Evolutionary conservation across 92 coral and sea anemone genomes (phyloP), one percentile per base, ranked within the genome.

Genomic region (Phenganax marumi): DNA sequence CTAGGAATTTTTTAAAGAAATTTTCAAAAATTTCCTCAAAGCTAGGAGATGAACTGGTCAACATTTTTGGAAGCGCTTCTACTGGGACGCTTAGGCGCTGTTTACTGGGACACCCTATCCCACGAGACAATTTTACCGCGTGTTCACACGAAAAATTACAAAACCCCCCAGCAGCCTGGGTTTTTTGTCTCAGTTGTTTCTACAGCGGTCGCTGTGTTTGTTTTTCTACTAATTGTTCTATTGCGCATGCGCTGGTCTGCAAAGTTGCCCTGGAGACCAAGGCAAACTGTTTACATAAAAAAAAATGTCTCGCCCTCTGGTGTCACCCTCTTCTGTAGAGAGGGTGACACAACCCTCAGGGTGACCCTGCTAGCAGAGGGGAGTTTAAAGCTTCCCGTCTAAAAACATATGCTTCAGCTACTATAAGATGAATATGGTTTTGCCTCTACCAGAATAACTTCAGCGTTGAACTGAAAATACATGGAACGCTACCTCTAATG

Each of bases 211-310:
- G 65, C 1, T 18, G 23, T 58, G 65, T 12, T 55, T 12, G 18
- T 12, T n/a, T 12, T 55, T 55, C 61, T 55, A 55, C 7, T 55
- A n/a, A 33, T 1, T 33, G 43, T 33, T 55, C 61, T 55, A 55
- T 55, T 55, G 16, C 61, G 2, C 61, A 55, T 55, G 61, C 61
- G 61, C 61, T 55, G 61, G 18, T 55, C 16, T 58, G 65, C n/a
- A 58, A 58, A 58, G 65, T 58, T 58, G 23, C 65, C 65, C 65
- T 58, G 65, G 65, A 18, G 12, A 23, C 21, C 65, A 19, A 58
- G 8, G 21, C 65, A 58, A 58, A 58, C 21, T 12, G 65, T 58
- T 14, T 58, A 58, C 21, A 58, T 58, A 0, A 23, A 58, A 7
- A 12, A 58, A 14, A 58, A 58, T 58, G 65, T 58, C 65, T 18